These are phyloP conservation scores for Agrotis ipsilon DNA, from an alignment of 2,888 invertebrate species.

Conservation along the genomic window DNA sequence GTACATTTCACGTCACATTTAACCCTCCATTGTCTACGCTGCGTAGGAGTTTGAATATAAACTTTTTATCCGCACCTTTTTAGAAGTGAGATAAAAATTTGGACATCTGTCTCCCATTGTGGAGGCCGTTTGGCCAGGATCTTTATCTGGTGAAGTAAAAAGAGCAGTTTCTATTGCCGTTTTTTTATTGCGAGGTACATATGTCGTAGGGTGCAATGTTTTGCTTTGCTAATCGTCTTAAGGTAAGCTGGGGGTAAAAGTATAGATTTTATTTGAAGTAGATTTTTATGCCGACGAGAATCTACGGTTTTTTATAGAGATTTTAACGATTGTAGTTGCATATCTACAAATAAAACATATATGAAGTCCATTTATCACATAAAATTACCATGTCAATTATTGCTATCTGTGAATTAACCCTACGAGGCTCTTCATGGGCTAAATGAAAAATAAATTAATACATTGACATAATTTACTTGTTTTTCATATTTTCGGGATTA, in stretches of 20 bases:
- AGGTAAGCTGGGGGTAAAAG: slow-evolving; percentile 49
- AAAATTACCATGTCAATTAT: background rate
- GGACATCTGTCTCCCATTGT: slow-evolving; percentile 87
- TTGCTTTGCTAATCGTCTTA: slow-evolving; percentile 63
- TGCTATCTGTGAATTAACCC: background rate
- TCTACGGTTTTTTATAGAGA: slow-evolving; percentile 13
- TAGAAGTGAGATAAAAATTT: slow-evolving; percentile 77
- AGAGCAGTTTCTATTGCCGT: slow-evolving; percentile 73
- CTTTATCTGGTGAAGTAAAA: slow-evolving; percentile 76
- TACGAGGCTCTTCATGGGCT: background rate
- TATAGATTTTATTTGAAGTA: slow-evolving; percentile 50
- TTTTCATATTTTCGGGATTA: background rate
- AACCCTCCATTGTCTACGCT: slow-evolving; percentile 83
- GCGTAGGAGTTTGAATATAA: slow-evolving; percentile 84
- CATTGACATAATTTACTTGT: background rate
- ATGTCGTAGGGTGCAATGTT: slow-evolving; percentile 60
- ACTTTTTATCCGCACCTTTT: slow-evolving; percentile 79
- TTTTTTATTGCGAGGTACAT: slow-evolving; percentile 43
- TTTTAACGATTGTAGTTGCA: background rate
- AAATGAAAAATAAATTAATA: background rate
- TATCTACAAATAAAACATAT: too few species aligned
- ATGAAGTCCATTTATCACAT: too few species aligned
- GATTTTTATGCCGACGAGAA: slow-evolving; percentile 31
- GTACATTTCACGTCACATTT: slow-evolving; percentile 89
- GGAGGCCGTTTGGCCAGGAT: slow-evolving; percentile 74